phyloP scores from a whole-genome alignment of 2,113 vertebrate species.

The Oreotrochilus melanogaster region DNA sequence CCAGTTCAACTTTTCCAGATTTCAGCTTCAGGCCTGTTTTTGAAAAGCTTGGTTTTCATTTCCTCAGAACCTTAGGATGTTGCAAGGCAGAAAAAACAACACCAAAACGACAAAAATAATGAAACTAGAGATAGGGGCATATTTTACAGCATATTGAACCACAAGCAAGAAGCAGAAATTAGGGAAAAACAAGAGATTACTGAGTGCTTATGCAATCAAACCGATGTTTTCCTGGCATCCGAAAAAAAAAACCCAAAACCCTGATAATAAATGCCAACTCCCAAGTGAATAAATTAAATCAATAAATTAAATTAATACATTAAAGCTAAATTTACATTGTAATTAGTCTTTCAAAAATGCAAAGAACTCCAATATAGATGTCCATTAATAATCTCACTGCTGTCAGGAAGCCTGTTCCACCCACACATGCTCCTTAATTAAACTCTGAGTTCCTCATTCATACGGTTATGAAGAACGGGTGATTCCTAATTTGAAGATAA shows the following conservation, averaged over 20 bases:
- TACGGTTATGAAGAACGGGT: slow-evolving; percentile 77
- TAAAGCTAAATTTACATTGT: slow-evolving; percentile 83
- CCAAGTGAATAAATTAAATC: not conserved
- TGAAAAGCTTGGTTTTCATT: not conserved
- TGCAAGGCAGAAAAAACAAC: not conserved
- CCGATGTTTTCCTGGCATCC: slow-evolving; percentile 50
- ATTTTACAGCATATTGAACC: slow-evolving; percentile 12
- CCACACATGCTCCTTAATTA: slow-evolving; percentile 83
- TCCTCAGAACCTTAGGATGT: not conserved
- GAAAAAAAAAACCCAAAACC: slow-evolving; percentile 22
- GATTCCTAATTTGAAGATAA: slow-evolving; percentile 76
- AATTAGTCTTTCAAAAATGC: slow-evolving; percentile 84
- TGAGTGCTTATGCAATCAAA: slow-evolving; percentile 41
- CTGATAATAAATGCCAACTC: slow-evolving; percentile 76
- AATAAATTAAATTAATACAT: not conserved
- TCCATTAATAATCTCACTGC: slow-evolving; percentile 83
- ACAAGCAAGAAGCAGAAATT: slow-evolving; percentile 6
- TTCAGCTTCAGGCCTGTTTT: not conserved
- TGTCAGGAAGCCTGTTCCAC: slow-evolving; percentile 76
- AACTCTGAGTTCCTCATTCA: slow-evolving; percentile 76
- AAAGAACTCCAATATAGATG: slow-evolving; percentile 81
- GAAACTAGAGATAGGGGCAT: not conserved
- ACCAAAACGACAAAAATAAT: not conserved
- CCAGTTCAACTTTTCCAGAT: not conserved
- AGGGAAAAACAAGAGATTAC: slow-evolving; percentile 17